Evolutionary conservation across 1,140 invertebrate genomes (phyloP), one percentile per base, ranked within the genome.

Genomic region (Ooceraea biroi): DNA sequence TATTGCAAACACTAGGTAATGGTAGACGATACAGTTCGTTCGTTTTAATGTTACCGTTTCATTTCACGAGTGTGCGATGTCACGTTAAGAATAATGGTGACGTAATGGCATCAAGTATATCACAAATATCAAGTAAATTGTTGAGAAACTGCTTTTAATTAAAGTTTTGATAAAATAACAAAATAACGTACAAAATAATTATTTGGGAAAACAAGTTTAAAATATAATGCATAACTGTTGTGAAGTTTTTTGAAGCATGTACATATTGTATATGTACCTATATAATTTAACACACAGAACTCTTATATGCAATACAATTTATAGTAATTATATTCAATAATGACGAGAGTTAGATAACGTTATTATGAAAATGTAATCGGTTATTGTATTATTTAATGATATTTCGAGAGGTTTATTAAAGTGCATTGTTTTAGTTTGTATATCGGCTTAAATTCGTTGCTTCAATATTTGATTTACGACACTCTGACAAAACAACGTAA

Each of bases 1-100:
- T 82, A 82, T 82, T 74, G 44, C 78, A 22, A 74, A 74, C 58
- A 48, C 46, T 41, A 72, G 36, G 41, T 52, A 80, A 74, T 82
- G 44, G 27, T 71, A 71, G 76, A 78, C 78, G 41, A 72, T 82
- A 74, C 78, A 48, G 27, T 74, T 46, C 77, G 65, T 46, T 82
- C 69, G 22, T 61, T 82, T 82, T 74, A 82, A 60, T 55, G 58
- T 72, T 69, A 36, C 25, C 12, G 69, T 74, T 74, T 74, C 58
- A 52, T 27, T 73, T 55, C 36, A 46, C 22, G 44, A 17, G 25
- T 30, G 12, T 30, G 41, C 25, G 52, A 36, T 44, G 25, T 3
- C 19, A 46, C 48, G 41, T 77, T 66, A 66, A 71, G 46, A 82
- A 72, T 82, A 73, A 74, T 10, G 50, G 12, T 36, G 14, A 44